Evolutionary conservation across 2,888 invertebrate species (phyloP).

Genomic region (Creontiades dilutus): DNA sequence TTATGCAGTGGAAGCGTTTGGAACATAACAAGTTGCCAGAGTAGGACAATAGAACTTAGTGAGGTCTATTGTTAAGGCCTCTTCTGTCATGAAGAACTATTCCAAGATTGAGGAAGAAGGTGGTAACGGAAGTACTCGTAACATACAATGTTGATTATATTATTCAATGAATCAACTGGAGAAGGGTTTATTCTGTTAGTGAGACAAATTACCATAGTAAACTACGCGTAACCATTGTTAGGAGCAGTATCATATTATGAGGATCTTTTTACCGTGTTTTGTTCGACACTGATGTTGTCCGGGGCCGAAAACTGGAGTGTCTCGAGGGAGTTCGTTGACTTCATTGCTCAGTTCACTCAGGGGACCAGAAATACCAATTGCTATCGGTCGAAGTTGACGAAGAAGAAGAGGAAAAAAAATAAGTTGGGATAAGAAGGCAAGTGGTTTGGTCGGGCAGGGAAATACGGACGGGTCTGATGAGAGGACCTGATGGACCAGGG

Average conservation of each 20-base stretch:
- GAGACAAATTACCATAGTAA: neutral
- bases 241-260: neutral
- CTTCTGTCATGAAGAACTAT: neutral
- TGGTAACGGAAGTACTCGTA: neutral
- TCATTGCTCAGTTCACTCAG: slow-evolving; percentile 45
- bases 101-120: slow-evolving; percentile 4
- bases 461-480: neutral
- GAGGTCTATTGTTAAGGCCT: neutral
- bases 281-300: slow-evolving; percentile 60
- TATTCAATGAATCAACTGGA: neutral
- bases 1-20: neutral
- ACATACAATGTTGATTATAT: neutral
- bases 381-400: neutral
- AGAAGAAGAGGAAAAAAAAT: too few relatives aligned
- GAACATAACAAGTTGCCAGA: neutral
- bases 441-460: neutral
- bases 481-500: neutral
- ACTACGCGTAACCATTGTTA: slow-evolving; percentile 32
- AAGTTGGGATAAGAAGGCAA: slow-evolving; percentile 17
- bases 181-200: slow-evolving; percentile 25
- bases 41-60: neutral
- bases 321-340: slow-evolving; percentile 62
- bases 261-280: slow-evolving; percentile 57
- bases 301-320: slow-evolving; percentile 63
- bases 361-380: neutral